Percentiles rank a stretch among this genome's conserved stretches.
phyloP scores from a whole-genome alignment of 2,888 invertebrate genomes.

The Melieria omissa region DNA sequence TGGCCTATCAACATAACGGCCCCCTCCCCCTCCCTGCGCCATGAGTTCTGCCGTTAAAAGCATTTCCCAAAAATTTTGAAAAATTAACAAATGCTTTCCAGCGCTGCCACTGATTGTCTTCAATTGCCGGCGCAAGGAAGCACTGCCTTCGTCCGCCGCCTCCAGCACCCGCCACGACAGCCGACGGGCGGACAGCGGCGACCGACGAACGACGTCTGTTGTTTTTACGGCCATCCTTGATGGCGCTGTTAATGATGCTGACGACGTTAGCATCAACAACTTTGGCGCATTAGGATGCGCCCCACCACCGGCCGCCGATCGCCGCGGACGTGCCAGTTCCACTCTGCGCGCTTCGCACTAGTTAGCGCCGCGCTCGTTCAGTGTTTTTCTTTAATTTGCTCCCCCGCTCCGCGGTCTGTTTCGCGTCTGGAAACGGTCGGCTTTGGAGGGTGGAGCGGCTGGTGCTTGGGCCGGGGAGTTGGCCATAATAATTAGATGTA shows the following conservation, averaged over 20 bases:
- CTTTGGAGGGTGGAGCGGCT: constrained; percentile 44
- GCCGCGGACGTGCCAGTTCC: not conserved
- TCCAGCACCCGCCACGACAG: constrained; percentile 18
- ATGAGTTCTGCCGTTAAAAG: constrained; percentile 48
- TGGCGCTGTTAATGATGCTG: constrained; percentile 26
- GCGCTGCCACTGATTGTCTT: constrained; percentile 38
- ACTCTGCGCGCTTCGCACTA: not conserved
- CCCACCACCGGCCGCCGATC: not conserved
- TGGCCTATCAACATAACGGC: not conserved
- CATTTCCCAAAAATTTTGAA: constrained; percentile 52
- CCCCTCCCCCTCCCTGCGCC: constrained; percentile 40
- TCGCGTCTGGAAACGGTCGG: not conserved
- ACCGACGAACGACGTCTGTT: not conserved
- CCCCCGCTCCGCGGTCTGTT: not conserved
- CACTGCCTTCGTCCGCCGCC: not conserved
- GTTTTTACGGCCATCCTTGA: constrained; percentile 23
- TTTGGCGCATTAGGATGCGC: not conserved
- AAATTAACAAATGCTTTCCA: constrained; percentile 59
- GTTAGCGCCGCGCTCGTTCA: not conserved
- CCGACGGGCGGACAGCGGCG: not conserved
- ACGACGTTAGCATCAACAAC: constrained; percentile 15
- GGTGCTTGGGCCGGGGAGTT: constrained; percentile 43
- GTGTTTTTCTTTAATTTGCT: constrained; percentile 9
- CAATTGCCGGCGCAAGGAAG: constrained; percentile 13
- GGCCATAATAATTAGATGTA: constrained; percentile 65